Evolutionary conservation across 2,113 vertebrate genomes (phyloP), one percentile per base, ranked within the genome.

Genomic region (Paedocypris sp.): DNA sequence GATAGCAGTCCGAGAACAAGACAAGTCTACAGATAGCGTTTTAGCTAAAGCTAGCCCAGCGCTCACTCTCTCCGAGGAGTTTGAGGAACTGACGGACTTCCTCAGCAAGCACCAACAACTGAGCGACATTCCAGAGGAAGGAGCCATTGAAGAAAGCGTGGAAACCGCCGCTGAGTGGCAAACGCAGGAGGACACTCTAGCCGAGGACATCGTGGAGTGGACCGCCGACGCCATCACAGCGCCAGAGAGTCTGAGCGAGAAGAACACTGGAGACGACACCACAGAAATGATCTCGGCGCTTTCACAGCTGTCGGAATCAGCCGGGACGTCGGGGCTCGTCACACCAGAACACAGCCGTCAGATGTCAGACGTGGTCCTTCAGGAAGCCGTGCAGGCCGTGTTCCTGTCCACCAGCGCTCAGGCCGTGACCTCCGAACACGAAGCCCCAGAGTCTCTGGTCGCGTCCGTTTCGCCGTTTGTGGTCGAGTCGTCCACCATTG

Each of bases 271-370:
- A 0, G 89, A 89, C 63, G 88, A 91, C 75, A 79, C 64, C 4
- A 62, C 85, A 1, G 92, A 95, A 71, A 95, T 94, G 92, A 76
- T 97, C 62, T 94, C 92, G 11, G 91, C 90, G 4, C 85, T 91
- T 42, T 95, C 92, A 26, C 90, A 91, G 73, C 57, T 92, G 35
- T 76, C 81, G 1, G 88, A 90, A 42, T 92, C 89, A 1, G 80
- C 86, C 5, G 82, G 82, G 75, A 90, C 90, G 71, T 92, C 93
- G 0, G 91, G 91, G 51, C 83, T 90, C 60, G 77, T 80, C 4
- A 97, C 93, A 32, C 91, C 90, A 0, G 82, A 83, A 9, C 74
- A 73, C 3, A 18, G 69, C 8, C 63, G 80, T 11, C 68, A 78
- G 32, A 76, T 83, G 50, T 89, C 86, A 0, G 85, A 90, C 3